These are phyloP conservation scores for Panopea generosa DNA, from an alignment of 2,888 invertebrate species.

Conservation along the genomic window DNA sequence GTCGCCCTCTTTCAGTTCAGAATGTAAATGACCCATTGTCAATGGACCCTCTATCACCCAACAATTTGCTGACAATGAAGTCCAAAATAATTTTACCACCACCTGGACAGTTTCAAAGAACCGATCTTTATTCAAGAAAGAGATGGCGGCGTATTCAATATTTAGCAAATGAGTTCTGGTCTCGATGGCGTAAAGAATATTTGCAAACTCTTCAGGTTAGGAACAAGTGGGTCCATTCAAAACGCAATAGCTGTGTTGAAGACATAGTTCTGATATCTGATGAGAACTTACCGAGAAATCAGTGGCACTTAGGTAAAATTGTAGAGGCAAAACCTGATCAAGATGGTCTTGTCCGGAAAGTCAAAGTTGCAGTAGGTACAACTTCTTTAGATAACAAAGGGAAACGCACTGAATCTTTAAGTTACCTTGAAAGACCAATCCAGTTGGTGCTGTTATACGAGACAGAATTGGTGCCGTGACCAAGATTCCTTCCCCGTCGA, in stretches of 20 bases:
- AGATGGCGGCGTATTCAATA: conserved; percentile 62
- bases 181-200: conserved; percentile 60
- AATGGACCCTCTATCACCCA: too few species aligned
- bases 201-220: conserved; percentile 42
- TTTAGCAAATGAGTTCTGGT: conserved; percentile 63
- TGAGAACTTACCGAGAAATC: conserved; percentile 48
- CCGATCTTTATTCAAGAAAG: conserved; percentile 50
- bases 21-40: conserved; percentile 44
- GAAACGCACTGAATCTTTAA: conserved; percentile 11
- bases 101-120: conserved; percentile 52
- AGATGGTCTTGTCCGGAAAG: conserved; percentile 50
- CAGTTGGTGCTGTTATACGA: conserved; percentile 51
- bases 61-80: too few species aligned
- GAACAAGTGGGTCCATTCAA: conserved; percentile 61
- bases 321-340: conserved; percentile 13
- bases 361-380: conserved; percentile 34
- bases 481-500: too few species aligned
- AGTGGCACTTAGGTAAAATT: conserved; percentile 47
- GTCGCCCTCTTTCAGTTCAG: conserved; percentile 56
- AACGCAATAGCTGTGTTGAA: too few species aligned
- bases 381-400: conserved; percentile 9
- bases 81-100: conserved; percentile 47
- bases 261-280: conserved; percentile 65
- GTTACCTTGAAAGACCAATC: conserved; percentile 51
- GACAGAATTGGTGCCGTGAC: too few species aligned